phyloP scores from a whole-genome alignment of 2,113 vertebrate genomes.

The Eleginops maclovinus region DNA sequence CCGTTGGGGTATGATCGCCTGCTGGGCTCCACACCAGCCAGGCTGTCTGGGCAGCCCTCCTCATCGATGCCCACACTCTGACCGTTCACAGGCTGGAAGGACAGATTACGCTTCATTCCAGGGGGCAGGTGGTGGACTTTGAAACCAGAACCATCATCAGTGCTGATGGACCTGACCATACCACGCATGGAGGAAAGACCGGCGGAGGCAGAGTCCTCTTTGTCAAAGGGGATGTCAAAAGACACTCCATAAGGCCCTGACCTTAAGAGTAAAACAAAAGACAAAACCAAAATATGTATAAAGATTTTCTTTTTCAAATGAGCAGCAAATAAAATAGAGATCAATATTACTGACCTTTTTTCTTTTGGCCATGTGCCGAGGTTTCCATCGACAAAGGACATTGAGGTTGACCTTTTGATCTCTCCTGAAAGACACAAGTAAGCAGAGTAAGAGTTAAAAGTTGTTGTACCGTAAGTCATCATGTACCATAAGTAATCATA shows the following conservation, averaged over 20 bases:
- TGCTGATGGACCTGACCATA: conserved; percentile 93
- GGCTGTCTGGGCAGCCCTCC: conserved; percentile 82
- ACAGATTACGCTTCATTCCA: conserved; percentile 89
- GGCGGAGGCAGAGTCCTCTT: conserved; percentile 84
- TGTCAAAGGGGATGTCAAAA: conserved; percentile 97
- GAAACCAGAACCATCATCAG: conserved; percentile 91
- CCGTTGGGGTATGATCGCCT: conserved; percentile 65
- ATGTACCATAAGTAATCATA: neutral
- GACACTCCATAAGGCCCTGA: conserved; percentile 95
- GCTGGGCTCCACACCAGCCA: conserved; percentile 65
- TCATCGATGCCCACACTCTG: conserved; percentile 90
- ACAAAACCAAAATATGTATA: neutral
- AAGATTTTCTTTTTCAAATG: neutral
- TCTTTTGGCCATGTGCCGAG: conserved; percentile 98
- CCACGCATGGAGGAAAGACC: conserved; percentile 79
- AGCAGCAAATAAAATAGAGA: neutral
- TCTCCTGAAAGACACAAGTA: conserved; percentile 82
- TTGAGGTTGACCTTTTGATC: conserved; percentile 95
- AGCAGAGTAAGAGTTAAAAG: neutral
- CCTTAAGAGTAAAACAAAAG: conserved; percentile 72
- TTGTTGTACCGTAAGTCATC: neutral
- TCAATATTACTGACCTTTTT: conserved; percentile 85
- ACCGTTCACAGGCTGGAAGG: conserved; percentile 92
- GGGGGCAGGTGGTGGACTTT: conserved; percentile 85
- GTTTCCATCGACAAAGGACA: conserved; percentile 97